Base-by-base conservation (phyloP, 2,113 vertebrate species). In the Mustela lutreola region DNA sequence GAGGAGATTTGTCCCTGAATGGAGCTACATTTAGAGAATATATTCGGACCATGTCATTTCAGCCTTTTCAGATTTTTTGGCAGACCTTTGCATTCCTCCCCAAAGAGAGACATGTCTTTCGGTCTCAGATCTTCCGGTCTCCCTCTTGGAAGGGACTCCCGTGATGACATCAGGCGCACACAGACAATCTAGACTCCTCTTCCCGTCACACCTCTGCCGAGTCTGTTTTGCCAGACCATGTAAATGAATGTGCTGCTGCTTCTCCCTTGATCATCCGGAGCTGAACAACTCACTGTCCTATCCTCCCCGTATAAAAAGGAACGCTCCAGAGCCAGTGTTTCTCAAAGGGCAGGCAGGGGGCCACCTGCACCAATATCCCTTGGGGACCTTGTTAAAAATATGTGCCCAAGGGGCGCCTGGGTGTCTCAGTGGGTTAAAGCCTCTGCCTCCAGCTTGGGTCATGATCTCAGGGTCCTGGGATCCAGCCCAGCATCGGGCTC, bases 231-330 rank as follows among this genome's bases (percentile, higher is more conserved):
- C 22, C 22, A 48, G 86, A 50, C 31, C 14, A 33, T 2, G 3
- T 24, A 11, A n/a, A 11, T 11, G 39, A 60, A 67, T 0, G 5
- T 0, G 3, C 78, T 4, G 5, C 7, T 50, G 10, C 16, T 45
- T 16, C 50, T 87, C 42, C 85, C 83, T 12, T 36, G n/a, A 48
- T 31, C 67, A 11, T 4, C 22, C 53, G 16, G 39, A 65, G 6
- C 58, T n/a, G 24, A n/a, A 56, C 15, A 4, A 6, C 14, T 1
- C 2, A 6, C 10, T 1, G 5, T 22, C 7, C 60, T 58, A 36
- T 26, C n/a, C 22, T 53, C 31, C 10, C 50, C 67, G 21, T 33
- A n/a, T 1, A 75, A 76, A 87, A 31, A 65, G 58, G 9, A 65
- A 12, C 56, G 5, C 0, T 4, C 21, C 45, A 7, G 21, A 63